Base-by-base conservation (phyloP, 1,140 invertebrate species). In the Drosophila melanica region DNA sequence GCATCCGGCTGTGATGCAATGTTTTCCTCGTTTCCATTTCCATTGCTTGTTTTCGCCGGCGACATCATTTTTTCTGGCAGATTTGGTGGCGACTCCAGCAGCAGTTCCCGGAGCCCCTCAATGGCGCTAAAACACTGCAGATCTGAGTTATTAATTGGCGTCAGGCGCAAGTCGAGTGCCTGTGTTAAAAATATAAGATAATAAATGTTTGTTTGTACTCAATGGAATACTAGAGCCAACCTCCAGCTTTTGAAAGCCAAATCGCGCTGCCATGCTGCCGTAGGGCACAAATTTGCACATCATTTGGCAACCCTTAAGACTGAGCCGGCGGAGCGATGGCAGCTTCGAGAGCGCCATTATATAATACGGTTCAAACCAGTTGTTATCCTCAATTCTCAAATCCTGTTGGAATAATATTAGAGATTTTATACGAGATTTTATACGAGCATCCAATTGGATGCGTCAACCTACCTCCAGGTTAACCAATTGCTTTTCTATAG, bases 211-310 rank as follows among this genome's bases (percentile, higher is more conserved):
- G 1, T 14, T 27, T 27, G 1, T 18, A 7, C 3, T 8, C 1
- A 12, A 12, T 41, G 30, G 20, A 0, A 8, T 8, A 0, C 16
- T 23, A 45, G 7, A 5, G 0, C 73, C 79, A 92, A 95, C 95
- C 93, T 95, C 93, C 7, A 96, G 82, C 14, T 92, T 92, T 84
- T 93, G 93, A 76, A 96, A 96, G n/a, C 96, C 95, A 90, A 95
- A 95, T 79, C 95, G 92, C 8, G 94, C 93, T 0, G 95, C 94
- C 42, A 96, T 93, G 79, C 95, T 95, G 12, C 94, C 94, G 90
- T 96, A 96, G 0, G 95, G 95, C 12, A 96, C 94, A 87, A 95
- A 96, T 82, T 96, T 95, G 18, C 93, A 93, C 57, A 96, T 90
- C 60, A 93, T 92, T 50, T 92, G 85, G 89, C 95, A 96, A 6